phyloP scores from a whole-genome alignment of 2,797 vertebrate genomes.

The Chelon auratus region DNA sequence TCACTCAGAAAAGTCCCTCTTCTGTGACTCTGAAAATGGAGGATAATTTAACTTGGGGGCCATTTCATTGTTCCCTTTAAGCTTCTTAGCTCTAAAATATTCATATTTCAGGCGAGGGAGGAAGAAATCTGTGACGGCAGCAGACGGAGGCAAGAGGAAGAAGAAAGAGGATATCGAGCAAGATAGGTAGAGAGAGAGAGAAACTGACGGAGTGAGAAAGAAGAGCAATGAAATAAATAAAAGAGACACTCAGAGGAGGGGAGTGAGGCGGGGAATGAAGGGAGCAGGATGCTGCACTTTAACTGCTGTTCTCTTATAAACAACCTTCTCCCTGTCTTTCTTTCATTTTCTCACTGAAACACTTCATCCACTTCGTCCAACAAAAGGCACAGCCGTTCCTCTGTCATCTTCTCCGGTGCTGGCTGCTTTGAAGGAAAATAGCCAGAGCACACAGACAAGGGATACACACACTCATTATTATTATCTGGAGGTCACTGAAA shows the following conservation, averaged over 20 bases:
- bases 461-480: constrained; percentile 61
- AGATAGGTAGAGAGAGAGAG: constrained; percentile 53
- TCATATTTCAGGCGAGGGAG: constrained; percentile 81
- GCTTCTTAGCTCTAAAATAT: constrained; percentile 89
- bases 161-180: constrained; percentile 56
- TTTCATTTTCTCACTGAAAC: constrained; percentile 58
- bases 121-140: constrained; percentile 80
- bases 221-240: constrained; percentile 66
- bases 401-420: constrained; percentile 52
- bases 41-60: constrained; percentile 85
- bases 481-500: constrained; percentile 63
- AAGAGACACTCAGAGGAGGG: constrained; percentile 44
- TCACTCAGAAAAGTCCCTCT: constrained; percentile 72
- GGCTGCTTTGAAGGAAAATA: constrained; percentile 37
- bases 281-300: constrained; percentile 60
- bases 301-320: constrained; percentile 76
- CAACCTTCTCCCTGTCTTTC: constrained; percentile 58
- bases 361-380: constrained; percentile 62
- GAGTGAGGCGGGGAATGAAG: constrained; percentile 39
- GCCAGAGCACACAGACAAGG: constrained; percentile 41
- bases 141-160: constrained; percentile 64
- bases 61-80: constrained; percentile 87
- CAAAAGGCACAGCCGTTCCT: constrained; percentile 48
- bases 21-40: constrained; percentile 79
- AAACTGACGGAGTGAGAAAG: constrained; percentile 66